Evolutionary conservation across 2,113 vertebrate species (phyloP).

Genomic region (Trematocara zebra): DNA sequence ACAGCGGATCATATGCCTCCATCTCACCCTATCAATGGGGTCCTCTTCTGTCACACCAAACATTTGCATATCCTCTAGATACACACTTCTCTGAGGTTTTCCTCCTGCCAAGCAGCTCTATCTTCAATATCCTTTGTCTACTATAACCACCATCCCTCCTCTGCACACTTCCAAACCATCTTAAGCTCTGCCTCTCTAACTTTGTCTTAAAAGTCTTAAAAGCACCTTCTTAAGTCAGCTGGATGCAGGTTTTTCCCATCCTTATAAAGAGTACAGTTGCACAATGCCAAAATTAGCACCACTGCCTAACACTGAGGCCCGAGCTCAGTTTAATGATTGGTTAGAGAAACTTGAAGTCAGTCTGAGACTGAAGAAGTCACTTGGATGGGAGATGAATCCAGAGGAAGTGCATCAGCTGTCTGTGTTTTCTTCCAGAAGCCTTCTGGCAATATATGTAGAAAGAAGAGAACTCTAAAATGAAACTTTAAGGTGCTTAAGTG

Average conservation of each 20-base stretch:
- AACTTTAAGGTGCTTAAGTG: background rate
- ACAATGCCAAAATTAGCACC: background rate
- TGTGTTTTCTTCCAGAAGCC: background rate
- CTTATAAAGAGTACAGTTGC: background rate
- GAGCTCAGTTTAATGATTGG: background rate
- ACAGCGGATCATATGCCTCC: background rate
- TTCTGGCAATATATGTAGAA: background rate
- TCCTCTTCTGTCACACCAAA: background rate
- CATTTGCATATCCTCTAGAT: background rate
- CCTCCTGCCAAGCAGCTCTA: background rate
- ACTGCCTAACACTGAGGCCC: background rate
- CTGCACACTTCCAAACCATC: background rate
- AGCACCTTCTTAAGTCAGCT: background rate
- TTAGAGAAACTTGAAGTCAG: background rate
- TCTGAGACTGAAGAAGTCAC: background rate
- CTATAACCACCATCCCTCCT: background rate
- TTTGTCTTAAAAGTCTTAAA: background rate
- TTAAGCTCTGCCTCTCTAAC: background rate
- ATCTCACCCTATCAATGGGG: background rate
- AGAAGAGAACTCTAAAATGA: background rate
- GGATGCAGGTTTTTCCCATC: background rate
- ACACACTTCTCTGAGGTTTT: background rate
- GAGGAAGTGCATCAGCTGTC: background rate
- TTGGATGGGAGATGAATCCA: background rate
- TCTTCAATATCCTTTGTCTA: background rate